Evolutionary conservation across 2,113 vertebrate species (phyloP), one percentile per base, ranked within the genome.

Genomic region (Electrona antarctica): DNA sequence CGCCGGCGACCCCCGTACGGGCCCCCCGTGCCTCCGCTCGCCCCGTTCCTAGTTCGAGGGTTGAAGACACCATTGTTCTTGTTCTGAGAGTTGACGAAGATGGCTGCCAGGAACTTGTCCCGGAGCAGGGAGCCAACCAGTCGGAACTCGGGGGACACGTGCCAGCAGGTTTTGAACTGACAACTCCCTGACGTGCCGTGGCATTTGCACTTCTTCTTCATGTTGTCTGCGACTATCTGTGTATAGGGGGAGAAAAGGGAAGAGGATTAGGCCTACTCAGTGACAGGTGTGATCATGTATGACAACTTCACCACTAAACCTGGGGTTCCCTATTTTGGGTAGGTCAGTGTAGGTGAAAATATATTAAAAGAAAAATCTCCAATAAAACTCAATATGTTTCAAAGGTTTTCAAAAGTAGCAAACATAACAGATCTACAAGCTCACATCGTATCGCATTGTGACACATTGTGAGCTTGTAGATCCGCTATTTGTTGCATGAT

Each of bases 81-180:
- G 90, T 97, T 97, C 86, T 96, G 95, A 47, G 95, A 95, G 84
- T 96, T 95, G 61, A 97, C 94, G 85, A 96, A 95, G 55, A 94
- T 82, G 77, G 95, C 95, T 11, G 94, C 92, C 68, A 92, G 81
- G 82, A 97, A 93, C 76, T 95, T 95, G 50, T 96, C 92, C 78
- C 89, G 93, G 58, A 98, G 80, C 0, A 94, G 82, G 9, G 95
- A 90, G 57, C 95, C 95, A 69, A 98, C 94, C 1, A 92, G 87
- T 7, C 93, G 92, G 81, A 97, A 97, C 80, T 97, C 96, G 2
- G 96, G 96, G 13, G 93, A 95, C 10, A 96, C 95, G 13, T 95
- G 91, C 96, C 96, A 96, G 88, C 96, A 97, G 6, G 96, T 97
- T 89, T 96, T 97, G 77, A 97, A 96, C 88, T 97, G 96, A 80